Evolutionary conservation across 2,888 invertebrate species (phyloP), one percentile per base, ranked within the genome.

Genomic region (Machimus atricapillus): DNA sequence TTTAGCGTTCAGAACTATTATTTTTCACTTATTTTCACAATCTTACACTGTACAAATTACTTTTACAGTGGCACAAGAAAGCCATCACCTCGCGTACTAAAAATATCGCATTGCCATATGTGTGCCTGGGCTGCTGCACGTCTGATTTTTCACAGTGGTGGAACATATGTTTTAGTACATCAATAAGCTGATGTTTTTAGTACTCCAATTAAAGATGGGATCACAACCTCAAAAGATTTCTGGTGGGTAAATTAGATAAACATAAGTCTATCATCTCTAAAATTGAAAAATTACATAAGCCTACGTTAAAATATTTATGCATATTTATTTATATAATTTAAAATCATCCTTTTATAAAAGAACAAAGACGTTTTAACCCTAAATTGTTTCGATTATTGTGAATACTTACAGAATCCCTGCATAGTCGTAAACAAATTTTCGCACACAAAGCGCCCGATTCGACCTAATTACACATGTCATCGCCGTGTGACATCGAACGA

Each of bases 41-140:
- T n/a, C 52, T 5, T 7, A 52, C 52, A n/a, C 52, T 52, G n/a
- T 19, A 52, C 37, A 31, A 79, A 46, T 23, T 4, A 46, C 27
- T 46, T 52, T 79, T 79, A 19, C 43, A 31, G 23, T 31, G 52
- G 52, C 43, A 52, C 31, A 79, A 46, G 79, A 27, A 79, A 79
- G 79, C 79, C 79, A 79, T 79, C 79, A 43, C 27, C 43, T 34
- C 31, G 16, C 46, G 79, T 79, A 52, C 79, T 79, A 46, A 79
- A 46, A 34, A 34, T 37, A 79, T 46, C 19, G 43, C 40, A 52
- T 79, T 79, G 77, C 77, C 77, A 77, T 34, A 40, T n/a, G 52
- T 52, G 52, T 52, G 52, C 52, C 52, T 52, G 52, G 19, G 7
- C 52, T 52, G 7, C 52, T 52, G n/a, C 16, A 52, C 46, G 46